These are phyloP conservation scores for Xenopus laevis DNA, from an alignment of 2,113 vertebrate genomes.

Conservation along the genomic window DNA sequence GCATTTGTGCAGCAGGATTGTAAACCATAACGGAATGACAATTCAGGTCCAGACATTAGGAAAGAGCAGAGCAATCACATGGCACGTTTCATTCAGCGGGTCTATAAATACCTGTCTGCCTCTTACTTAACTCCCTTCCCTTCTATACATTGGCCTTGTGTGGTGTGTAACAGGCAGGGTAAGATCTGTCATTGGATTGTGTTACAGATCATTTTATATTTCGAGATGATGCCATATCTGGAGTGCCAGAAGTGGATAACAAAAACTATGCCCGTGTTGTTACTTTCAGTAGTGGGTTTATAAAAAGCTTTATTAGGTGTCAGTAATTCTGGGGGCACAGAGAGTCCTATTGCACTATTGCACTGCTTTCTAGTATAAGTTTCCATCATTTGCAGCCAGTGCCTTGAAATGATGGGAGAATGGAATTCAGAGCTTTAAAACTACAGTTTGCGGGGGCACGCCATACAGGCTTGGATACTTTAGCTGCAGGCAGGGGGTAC, in stretches of 20 bases:
- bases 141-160: slow-evolving; percentile 30
- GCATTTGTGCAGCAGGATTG: too few relatives aligned
- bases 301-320: slow-evolving; percentile 40
- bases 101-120: slow-evolving; percentile 35
- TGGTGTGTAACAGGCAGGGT: slow-evolving; percentile 24
- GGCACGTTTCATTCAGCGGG: too few relatives aligned
- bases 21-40: too few relatives aligned
- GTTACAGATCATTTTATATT: slow-evolving; percentile 38
- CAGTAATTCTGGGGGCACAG: slow-evolving; percentile 23
- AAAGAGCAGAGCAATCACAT: too few relatives aligned
- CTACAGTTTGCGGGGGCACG: too few relatives aligned
- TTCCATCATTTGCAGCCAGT: too few relatives aligned
- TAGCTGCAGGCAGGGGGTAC: too few relatives aligned
- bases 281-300: slow-evolving; percentile 15
- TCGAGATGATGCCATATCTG: slow-evolving; percentile 33
- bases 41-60: too few relatives aligned
- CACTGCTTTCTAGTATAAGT: background rate
- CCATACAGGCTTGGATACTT: too few relatives aligned
- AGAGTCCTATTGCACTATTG: background rate
- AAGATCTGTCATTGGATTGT: slow-evolving; percentile 19
- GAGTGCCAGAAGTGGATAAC: slow-evolving; percentile 14
- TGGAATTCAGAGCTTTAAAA: too few relatives aligned
- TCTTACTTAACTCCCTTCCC: background rate
- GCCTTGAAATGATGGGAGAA: too few relatives aligned
- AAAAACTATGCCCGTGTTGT: slow-evolving; percentile 16